Conservation (phyloP, 2,113 vertebrate genomes). For the Forbesichthys papilliferus region DNA sequence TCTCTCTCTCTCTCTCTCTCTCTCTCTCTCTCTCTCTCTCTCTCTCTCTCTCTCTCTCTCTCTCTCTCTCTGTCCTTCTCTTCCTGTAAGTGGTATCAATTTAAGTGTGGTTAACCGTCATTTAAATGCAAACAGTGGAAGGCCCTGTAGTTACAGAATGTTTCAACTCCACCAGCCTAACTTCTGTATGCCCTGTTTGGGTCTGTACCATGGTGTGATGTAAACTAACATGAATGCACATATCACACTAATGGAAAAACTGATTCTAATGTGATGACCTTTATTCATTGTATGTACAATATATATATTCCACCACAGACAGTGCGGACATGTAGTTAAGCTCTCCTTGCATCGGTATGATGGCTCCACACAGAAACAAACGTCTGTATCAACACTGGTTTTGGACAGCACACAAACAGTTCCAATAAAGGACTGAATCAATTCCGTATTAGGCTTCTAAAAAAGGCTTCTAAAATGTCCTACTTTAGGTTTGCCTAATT, state of each 20-base stretch:
- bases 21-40: neutral
- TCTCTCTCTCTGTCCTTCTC: neutral
- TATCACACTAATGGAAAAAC: neutral
- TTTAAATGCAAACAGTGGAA: no score
- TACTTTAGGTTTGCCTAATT: constrained; percentile 1
- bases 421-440: constrained; percentile 4
- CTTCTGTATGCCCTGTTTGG: constrained; percentile 8
- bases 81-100: neutral
- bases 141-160: neutral
- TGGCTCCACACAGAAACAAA: constrained; percentile 33
- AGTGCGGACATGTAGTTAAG: constrained; percentile 40
- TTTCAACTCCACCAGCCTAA: neutral
- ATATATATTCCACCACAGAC: constrained; percentile 53
- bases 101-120: neutral
- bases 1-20: neutral
- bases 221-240: neutral
- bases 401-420: constrained; percentile 9
- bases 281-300: constrained; percentile 30
- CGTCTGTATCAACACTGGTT: neutral
- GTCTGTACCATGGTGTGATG: constrained; percentile 2
- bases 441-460: constrained; percentile 3
- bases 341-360: constrained; percentile 45
- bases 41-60: neutral
- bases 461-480: neutral
- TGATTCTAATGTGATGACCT: neutral